A percentile compares a stretch with the other conserved stretches of the same genome.
These are phyloP conservation scores for Luperina nickerlii DNA, from an alignment of 2,888 invertebrate genomes.

Conservation along the genomic window DNA sequence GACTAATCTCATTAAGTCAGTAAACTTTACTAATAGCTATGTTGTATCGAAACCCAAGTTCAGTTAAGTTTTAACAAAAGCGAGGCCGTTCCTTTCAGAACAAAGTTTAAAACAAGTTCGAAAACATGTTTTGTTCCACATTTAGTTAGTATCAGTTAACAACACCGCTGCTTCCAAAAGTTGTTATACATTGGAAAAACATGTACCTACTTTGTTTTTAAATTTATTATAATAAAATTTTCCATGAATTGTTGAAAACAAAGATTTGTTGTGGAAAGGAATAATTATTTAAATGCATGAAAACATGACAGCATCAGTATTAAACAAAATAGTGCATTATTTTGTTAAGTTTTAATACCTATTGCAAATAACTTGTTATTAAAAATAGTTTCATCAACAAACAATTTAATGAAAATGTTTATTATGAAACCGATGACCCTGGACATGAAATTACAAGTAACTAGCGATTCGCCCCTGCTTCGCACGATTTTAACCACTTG, in stretches of 20 bases:
- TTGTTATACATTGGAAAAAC: not conserved
- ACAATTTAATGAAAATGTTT: not conserved
- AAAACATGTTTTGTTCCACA: conserved; percentile 41
- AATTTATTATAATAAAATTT: not conserved
- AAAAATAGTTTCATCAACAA: not conserved
- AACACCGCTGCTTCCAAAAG: conserved; percentile 15
- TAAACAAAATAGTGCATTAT: not conserved
- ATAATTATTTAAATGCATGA: not conserved
- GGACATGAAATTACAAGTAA: not conserved
- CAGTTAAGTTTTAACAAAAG: conserved; percentile 37
- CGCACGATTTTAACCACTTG: not conserved
- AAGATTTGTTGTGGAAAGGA: not conserved
- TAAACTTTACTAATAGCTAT: conserved; percentile 32
- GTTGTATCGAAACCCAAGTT: conserved; percentile 21
- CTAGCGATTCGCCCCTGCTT: not conserved
- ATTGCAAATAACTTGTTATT: not conserved
- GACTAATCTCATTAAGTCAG: conserved; percentile 34
- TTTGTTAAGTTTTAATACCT: not conserved
- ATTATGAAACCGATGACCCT: not conserved
- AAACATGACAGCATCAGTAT: not conserved
- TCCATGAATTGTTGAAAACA: not conserved
- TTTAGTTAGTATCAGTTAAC: conserved; percentile 35
- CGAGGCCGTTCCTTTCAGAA: conserved; percentile 8
- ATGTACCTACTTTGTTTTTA: conserved; percentile 5
- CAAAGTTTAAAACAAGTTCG: conserved; percentile 40